A percentile compares a stretch with the other conserved stretches of the same genome.
Evolutionary conservation across 2,113 vertebrate species (phyloP).

Genomic region (Caloenas nicobarica): DNA sequence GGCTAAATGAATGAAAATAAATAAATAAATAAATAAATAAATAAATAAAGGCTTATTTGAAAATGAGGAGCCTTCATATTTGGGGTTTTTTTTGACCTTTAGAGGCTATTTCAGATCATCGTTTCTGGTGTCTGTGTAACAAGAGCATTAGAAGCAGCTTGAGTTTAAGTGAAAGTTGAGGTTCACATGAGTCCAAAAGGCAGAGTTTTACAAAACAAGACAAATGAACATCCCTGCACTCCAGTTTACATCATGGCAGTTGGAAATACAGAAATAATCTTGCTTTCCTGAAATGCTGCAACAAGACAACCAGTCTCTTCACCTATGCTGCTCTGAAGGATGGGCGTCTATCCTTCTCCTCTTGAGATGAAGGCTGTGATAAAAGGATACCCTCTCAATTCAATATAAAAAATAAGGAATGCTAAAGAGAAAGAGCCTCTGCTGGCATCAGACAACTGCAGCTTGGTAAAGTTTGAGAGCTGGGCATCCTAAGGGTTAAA

Average conservation of each 20-base stretch:
- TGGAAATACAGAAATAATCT: not conserved
- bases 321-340: not conserved
- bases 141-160: not conserved
- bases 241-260: not conserved
- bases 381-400: not conserved
- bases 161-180: not conserved
- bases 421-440: not conserved
- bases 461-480: not conserved
- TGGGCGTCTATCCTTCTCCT: not conserved
- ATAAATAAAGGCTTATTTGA: too few species aligned
- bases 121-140: not conserved
- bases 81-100: not conserved
- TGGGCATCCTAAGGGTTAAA: not conserved
- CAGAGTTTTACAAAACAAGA: not conserved
- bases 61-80: not conserved
- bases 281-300: not conserved
- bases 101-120: slow-evolving; percentile 13
- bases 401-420: not conserved
- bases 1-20: not conserved
- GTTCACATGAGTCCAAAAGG: not conserved
- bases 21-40: too few species aligned
- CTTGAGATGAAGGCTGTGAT: not conserved
- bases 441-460: not conserved
- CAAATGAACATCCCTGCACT: fast-evolving
- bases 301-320: too few species aligned